A percentile compares a stretch with the other conserved stretches of the same genome.
phyloP scores from a whole-genome alignment of 1,140 invertebrate genomes.

The Cyclina sinensis region DNA sequence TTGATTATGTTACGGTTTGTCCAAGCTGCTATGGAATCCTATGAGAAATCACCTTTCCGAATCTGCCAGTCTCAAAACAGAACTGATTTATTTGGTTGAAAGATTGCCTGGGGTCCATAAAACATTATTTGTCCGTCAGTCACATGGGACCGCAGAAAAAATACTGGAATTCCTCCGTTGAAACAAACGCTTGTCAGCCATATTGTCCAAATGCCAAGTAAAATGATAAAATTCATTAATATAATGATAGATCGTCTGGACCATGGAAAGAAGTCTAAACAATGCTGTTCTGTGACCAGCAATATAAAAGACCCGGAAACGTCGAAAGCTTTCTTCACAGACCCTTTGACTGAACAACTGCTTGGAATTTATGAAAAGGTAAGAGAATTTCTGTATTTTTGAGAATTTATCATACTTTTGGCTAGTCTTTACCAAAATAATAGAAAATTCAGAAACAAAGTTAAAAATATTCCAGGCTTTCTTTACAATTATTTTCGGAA shows the following conservation, averaged over 20 bases:
- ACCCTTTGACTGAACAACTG: too few relatives aligned
- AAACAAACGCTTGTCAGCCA: neutral
- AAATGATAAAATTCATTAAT: conserved; percentile 11
- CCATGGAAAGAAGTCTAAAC: conserved; percentile 1
- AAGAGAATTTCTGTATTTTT: too few relatives aligned
- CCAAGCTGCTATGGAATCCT: neutral
- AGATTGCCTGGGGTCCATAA: neutral
- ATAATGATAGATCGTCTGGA: conserved; percentile 25
- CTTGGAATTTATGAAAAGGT: too few relatives aligned
- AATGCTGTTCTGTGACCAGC: neutral
- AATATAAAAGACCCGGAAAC: neutral
- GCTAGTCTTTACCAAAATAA: too few relatives aligned
- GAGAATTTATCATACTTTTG: too few relatives aligned
- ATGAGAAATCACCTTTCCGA: neutral
- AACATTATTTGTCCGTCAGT: neutral
- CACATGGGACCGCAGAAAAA: neutral
- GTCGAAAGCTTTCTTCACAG: too few relatives aligned
- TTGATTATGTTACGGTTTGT: too few relatives aligned
- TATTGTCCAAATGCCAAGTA: neutral
- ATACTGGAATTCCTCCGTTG: neutral
- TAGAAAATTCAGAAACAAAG: too few relatives aligned
- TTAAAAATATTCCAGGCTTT: too few relatives aligned
- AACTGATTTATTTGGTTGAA: neutral
- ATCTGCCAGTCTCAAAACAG: neutral
- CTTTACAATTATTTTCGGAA: too few relatives aligned